Conservation (phyloP, 1,140 invertebrate species). For the Leptopilina clavipes region DNA sequence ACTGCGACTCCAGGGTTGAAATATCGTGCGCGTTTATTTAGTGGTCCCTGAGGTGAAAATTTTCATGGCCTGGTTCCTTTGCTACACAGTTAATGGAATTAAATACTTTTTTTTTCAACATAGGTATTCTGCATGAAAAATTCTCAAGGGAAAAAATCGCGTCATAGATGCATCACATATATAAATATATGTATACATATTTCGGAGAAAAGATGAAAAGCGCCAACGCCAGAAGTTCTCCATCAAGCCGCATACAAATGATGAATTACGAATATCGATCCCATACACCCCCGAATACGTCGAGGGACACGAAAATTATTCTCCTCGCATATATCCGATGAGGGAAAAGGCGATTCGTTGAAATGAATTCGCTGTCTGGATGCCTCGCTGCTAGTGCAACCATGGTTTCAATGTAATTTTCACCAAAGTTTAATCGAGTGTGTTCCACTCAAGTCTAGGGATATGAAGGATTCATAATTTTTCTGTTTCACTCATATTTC, state of each 20-base stretch:
- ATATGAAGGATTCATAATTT: slow-evolving; percentile 38
- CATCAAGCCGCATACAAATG: slow-evolving; percentile 73
- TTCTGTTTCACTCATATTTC: slow-evolving; percentile 15
- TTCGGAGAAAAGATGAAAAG: slow-evolving; percentile 9
- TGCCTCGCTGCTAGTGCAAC: slow-evolving; percentile 45
- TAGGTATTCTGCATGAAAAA: slow-evolving; percentile 7
- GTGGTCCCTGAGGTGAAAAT: slow-evolving; percentile 31
- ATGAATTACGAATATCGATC: slow-evolving; percentile 74
- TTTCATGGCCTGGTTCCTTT: slow-evolving; percentile 20
- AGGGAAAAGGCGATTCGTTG: slow-evolving; percentile 51
- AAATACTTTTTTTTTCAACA: slow-evolving; percentile 21
- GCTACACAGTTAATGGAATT: background rate
- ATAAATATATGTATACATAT: too few species aligned
- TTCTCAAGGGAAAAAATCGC: slow-evolving; percentile 3
- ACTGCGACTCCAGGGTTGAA: slow-evolving; percentile 34
- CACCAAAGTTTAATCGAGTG: slow-evolving; percentile 72
- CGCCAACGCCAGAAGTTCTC: slow-evolving; percentile 51
- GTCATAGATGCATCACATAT: background rate
- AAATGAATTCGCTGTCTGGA: slow-evolving; percentile 53
- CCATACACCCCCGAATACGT: slow-evolving; percentile 34
- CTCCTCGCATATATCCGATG: slow-evolving; percentile 36
- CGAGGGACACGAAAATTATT: slow-evolving; percentile 56
- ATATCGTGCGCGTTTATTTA: slow-evolving; percentile 48
- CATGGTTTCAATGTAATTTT: slow-evolving; percentile 63
- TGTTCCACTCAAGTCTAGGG: slow-evolving; percentile 53